Conservation (phyloP, 2,797 vertebrate genomes). For the Pterois miles region DNA sequence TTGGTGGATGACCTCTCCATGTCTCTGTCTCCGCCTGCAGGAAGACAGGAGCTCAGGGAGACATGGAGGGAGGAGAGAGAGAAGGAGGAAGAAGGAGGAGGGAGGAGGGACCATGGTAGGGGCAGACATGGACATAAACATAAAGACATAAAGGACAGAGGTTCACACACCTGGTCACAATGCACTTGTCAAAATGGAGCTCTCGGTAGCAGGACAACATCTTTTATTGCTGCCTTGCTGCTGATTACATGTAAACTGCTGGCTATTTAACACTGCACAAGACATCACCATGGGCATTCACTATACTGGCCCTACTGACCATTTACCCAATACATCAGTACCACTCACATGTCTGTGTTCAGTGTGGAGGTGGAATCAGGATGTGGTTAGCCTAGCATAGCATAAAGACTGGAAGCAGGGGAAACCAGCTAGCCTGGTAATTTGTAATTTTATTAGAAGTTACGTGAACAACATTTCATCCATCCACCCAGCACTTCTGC, state of each 20-base stretch:
- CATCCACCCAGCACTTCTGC: too few species aligned
- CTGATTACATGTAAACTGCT: slow-evolving; percentile 7
- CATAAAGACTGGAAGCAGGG: background rate
- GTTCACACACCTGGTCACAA: slow-evolving; percentile 41
- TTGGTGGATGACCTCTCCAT: slow-evolving; percentile 43
- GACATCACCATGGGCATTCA: background rate
- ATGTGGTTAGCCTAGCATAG: background rate
- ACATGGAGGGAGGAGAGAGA: slow-evolving; percentile 35
- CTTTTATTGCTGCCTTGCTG: background rate
- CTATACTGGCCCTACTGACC: background rate
- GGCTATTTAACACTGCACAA: background rate
- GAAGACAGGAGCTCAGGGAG: slow-evolving; percentile 67
- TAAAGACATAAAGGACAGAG: slow-evolving; percentile 23
- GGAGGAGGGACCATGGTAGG: background rate
- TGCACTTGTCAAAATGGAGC: slow-evolving; percentile 71
- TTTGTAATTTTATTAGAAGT: background rate
- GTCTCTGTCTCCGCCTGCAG: slow-evolving; percentile 54
- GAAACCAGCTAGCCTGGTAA: background rate
- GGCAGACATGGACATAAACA: slow-evolving; percentile 23
- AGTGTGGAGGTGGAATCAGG: background rate
- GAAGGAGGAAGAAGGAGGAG: slow-evolving; percentile 11
- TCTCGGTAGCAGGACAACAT: background rate
- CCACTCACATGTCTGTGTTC: background rate
- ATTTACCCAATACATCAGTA: background rate
- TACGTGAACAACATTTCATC: too few species aligned